Percentiles rank a stretch among this genome's conserved stretches.
Conservation (phyloP, 1,140 invertebrate genomes). For the Thrips palmi region DNA sequence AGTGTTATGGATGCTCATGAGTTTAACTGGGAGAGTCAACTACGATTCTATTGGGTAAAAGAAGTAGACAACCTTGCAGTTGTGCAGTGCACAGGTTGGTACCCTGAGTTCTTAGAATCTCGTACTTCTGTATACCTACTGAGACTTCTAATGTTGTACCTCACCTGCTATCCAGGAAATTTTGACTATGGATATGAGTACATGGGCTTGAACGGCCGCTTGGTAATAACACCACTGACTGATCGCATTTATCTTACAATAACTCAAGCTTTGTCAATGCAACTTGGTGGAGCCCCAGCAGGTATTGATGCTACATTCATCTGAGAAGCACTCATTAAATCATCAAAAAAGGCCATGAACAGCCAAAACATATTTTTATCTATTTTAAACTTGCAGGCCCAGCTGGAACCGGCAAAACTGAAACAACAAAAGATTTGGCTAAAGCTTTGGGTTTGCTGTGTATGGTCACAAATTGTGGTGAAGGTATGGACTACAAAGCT, state of each 20-base stretch:
- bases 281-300: conserved; percentile 70
- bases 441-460: conserved; percentile 73
- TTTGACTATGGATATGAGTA: conserved; percentile 90
- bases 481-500: conserved; percentile 76
- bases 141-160: background rate
- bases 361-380: background rate
- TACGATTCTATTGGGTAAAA: conserved; percentile 80
- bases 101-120: background rate
- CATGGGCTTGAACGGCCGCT: conserved; percentile 76
- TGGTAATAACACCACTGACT: conserved; percentile 80
- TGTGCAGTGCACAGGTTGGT: conserved; percentile 58
- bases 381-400: conserved; percentile 30
- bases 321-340: background rate
- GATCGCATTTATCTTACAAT: conserved; percentile 83
- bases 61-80: conserved; percentile 62
- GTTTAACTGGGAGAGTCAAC: conserved; percentile 84
- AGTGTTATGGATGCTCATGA: conserved; percentile 60
- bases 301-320: conserved; percentile 24
- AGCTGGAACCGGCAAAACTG: conserved; percentile 76
- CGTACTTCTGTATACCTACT: background rate
- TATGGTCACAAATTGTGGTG: conserved; percentile 80
- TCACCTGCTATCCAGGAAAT: conserved; percentile 24
- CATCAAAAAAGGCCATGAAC: background rate
- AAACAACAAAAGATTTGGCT: conserved; percentile 77
- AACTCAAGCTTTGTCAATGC: conserved; percentile 76